Conservation (phyloP, 2,797 vertebrate species). For the Xerus rutilus region DNA sequence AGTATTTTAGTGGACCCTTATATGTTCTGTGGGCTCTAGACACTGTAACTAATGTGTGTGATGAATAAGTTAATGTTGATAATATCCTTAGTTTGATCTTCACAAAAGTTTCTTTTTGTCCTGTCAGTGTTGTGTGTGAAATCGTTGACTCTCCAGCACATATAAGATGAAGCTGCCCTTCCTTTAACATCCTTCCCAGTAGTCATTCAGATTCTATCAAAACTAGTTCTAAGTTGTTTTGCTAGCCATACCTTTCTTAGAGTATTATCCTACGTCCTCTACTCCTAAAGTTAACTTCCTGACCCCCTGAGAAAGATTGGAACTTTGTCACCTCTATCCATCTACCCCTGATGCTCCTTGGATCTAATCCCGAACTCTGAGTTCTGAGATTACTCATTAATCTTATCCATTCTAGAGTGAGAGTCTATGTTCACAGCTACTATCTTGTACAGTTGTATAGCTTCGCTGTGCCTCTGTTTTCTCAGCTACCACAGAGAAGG, state of each 20-base stretch:
- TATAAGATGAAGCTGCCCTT: neutral
- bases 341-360: neutral
- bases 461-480: neutral
- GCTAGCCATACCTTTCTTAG: neutral
- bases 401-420: neutral
- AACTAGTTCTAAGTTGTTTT: conserved; percentile 26
- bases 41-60: neutral
- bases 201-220: neutral
- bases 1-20: neutral
- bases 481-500: neutral
- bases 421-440: neutral
- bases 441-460: neutral
- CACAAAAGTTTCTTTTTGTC: neutral
- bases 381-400: neutral
- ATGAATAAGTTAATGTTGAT: neutral
- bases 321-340: neutral
- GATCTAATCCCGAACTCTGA: neutral
- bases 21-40: neutral
- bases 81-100: neutral
- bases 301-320: neutral
- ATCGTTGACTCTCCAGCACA: neutral
- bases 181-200: neutral
- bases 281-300: neutral
- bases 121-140: neutral
- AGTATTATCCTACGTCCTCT: neutral